Evolutionary conservation across 2,113 vertebrate genomes (phyloP), one percentile per base, ranked within the genome.

Genomic region (Gobiocypris rarus): DNA sequence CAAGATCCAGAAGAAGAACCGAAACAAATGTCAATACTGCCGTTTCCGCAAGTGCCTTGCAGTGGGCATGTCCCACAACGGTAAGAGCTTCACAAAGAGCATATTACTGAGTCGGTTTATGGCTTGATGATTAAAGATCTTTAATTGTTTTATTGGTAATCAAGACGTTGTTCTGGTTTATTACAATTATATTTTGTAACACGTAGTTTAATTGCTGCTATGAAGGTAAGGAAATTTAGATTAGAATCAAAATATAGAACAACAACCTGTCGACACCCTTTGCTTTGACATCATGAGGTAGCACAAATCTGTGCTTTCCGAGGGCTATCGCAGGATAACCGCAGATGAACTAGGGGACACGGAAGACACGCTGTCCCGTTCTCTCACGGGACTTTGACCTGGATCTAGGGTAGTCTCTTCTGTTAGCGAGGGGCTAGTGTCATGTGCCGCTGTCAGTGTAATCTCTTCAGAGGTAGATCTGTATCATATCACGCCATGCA

Each of bases 31-130:
- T 93, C 98, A 99, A 75, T 97, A 96, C 89, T 99, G 98, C 89
- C 96, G 98, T 45, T 99, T 99, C 87, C 96, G 96, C 85, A 98
- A 98, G 95, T 98, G 97, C 94, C 96, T 99, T n/a, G 94, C 95
- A 0, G 96, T 96, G n/a, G 98, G 98, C 89, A 99, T 99, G 98
- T 99, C 97, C 81, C 98, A 99, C 93, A 99, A 98, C 0, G 97
- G 98, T 99, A 93, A 95, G 95, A 91, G 76, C 9, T 65, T 19
- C 41, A 17, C 58, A 17, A 61, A 56, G 17, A 41, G 34, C 65
- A 41, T 15, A 26, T 2, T 73, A 48, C 41, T 14, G 7, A 59
- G 4, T 26, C 26, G 3, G 24, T 67, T 63, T 50, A 65, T 67
- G 78, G 41, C 10, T 67, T 67, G 41, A 65, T 34, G 77, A 80